These are phyloP conservation scores for Pectinophora gossypiella DNA, from an alignment of 1,140 invertebrate genomes.

Conservation along the genomic window DNA sequence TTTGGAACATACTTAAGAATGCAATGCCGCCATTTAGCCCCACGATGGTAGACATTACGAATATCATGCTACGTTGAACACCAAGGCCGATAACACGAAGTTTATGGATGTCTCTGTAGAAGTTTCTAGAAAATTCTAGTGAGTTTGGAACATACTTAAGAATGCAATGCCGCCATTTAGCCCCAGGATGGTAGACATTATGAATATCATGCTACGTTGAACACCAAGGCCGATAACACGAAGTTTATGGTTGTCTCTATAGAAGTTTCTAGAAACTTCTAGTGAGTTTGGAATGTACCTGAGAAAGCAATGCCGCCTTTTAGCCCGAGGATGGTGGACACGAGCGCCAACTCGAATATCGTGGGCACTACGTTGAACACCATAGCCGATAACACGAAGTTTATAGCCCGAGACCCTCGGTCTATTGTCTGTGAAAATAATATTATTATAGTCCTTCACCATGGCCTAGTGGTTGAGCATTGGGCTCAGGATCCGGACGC, in stretches of 20 bases:
- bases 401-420: conserved; percentile 95
- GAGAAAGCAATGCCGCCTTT: conserved; percentile 86
- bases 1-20: too few relatives aligned
- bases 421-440: conserved; percentile 84
- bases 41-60: too few relatives aligned
- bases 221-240: conserved; percentile 96
- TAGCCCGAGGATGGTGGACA: conserved; percentile 91
- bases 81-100: too few relatives aligned
- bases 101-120: too few relatives aligned
- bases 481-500: too few relatives aligned
- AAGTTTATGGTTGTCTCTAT: conserved; percentile 99
- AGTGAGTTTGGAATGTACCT: too few relatives aligned
- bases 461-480: too few relatives aligned
- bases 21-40: too few relatives aligned
- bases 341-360: conserved; percentile 94
- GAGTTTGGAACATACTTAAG: conserved; percentile 79
- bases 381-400: conserved; percentile 97
- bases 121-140: too few relatives aligned
- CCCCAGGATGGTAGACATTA: conserved; percentile 94
- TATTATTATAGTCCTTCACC: too few relatives aligned
- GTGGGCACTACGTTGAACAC: conserved; percentile 99
- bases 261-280: too few relatives aligned
- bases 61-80: too few relatives aligned
- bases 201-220: conserved; percentile 97
- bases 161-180: conserved; percentile 84